Base-by-base conservation (phyloP, 2,888 invertebrate genomes). In the Brachyptera risi region DNA sequence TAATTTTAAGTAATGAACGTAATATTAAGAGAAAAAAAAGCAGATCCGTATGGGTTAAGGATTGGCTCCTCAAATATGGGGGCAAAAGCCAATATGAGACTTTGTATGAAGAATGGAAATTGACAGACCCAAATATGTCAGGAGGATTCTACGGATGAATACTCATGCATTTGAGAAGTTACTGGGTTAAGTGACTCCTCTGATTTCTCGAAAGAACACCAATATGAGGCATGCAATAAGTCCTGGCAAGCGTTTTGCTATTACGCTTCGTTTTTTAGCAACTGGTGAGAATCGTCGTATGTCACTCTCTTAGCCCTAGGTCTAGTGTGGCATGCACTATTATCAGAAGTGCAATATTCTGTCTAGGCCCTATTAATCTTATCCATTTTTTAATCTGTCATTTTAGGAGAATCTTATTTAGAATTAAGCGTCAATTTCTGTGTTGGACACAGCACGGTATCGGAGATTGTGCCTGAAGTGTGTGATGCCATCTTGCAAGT, bases 381-480 rank as follows among this genome's bases (percentile, higher is more conserved):
- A 38, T 5, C 3, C 15, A 38, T 38, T 11, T 38, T 5, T 38
- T 19, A 17, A n/a, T n/a, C n/a, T n/a, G 9, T 51, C 17, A 13
- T 23, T 21, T 21, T n/a, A 26, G 37, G 38, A 2, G 56, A 56
- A 31, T n/a, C 56, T n/a, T 31, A n/a, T 13, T 35, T 38, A 1
- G 27, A 21, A 9, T 15, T 56, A 17, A 44, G 44, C 21, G 19
- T 44, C 2, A 17, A 17, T 4, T 56, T 31, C 17, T 9, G 35
- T 4, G 15, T 56, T 3, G 56, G 56, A 35, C 56, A 56, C 3
- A 56, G 56, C 35, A 56, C 56, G 2, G 38, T 56, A 2, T 54
- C 15, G 11, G 56, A 23, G 3, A n/a, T 56, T 3, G 15, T 56
- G 9, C 37, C 19, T 7, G 56, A 56, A 24, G 38, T 38, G 11